A percentile compares a stretch with the other conserved stretches of the same genome.
These are phyloP conservation scores for Apodemus agrarius DNA, from an alignment of 2,797 vertebrate genomes.

Conservation along the genomic window DNA sequence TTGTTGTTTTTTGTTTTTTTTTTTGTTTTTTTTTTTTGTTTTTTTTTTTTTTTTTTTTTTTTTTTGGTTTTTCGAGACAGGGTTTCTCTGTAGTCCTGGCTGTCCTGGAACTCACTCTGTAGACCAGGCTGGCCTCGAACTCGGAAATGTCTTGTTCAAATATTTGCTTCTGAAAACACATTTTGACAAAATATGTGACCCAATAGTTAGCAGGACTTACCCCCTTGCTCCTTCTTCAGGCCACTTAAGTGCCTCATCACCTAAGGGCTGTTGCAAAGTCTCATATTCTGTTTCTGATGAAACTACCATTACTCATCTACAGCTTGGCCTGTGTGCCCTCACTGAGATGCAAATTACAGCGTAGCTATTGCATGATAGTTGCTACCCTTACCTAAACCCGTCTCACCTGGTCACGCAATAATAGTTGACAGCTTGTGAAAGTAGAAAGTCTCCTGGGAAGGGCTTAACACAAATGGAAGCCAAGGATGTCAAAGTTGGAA, in stretches of 20 bases:
- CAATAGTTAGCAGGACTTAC: background rate
- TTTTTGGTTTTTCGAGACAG: too few species aligned
- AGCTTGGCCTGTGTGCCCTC: slow-evolving; percentile 41
- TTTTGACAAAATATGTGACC: slow-evolving; percentile 23
- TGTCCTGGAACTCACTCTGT: too few species aligned
- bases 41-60: too few species aligned
- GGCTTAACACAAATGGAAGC: slow-evolving; percentile 13
- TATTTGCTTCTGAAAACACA: slow-evolving; percentile 34
- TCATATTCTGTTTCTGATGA: slow-evolving; percentile 49
- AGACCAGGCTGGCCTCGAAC: too few species aligned
- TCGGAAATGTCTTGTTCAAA: background rate
- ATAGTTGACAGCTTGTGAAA: slow-evolving; percentile 24
- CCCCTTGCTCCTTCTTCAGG: background rate
- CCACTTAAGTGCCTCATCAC: background rate
- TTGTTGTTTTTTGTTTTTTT: too few species aligned
- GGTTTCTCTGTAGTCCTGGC: too few species aligned
- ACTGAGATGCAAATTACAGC: slow-evolving; percentile 20
- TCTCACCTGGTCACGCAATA: background rate
- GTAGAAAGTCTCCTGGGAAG: background rate
- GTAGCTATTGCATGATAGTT: background rate
- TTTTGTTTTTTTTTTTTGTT: too few species aligned
- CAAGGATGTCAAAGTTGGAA: background rate
- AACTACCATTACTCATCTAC: slow-evolving; percentile 39
- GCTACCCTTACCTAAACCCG: slow-evolving; percentile 46
- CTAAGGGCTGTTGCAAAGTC: background rate